Evolutionary conservation across 2,797 vertebrate species (phyloP).

Genomic region (Poeciliopsis gracilis): DNA sequence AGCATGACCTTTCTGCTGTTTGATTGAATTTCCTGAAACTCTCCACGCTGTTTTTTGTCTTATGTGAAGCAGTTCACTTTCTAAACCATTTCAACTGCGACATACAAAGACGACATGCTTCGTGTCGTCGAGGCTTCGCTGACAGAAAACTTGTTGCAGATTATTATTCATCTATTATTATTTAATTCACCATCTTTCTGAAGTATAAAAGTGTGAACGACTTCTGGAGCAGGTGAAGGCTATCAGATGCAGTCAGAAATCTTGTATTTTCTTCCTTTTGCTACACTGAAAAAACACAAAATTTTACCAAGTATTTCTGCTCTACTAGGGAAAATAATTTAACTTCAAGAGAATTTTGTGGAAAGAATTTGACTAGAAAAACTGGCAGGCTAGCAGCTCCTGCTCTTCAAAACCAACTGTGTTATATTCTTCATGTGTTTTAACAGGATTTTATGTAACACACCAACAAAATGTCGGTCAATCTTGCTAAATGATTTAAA

Average conservation of each 20-base stretch:
- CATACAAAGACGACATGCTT: neutral
- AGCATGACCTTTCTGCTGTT: neutral
- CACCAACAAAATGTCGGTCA: neutral
- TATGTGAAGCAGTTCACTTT: neutral
- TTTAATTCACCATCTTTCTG: neutral
- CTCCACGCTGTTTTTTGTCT: neutral
- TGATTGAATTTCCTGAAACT: slow-evolving; percentile 6
- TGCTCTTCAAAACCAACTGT: too few relatives aligned
- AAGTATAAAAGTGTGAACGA: too few relatives aligned
- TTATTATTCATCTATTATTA: neutral
- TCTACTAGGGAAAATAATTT: neutral
- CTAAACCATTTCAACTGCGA: neutral
- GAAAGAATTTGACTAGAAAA: neutral
- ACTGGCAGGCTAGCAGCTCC: neutral
- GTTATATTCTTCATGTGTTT: neutral
- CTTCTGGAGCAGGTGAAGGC: too few relatives aligned
- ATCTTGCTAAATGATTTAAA: too few relatives aligned
- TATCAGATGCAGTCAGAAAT: neutral
- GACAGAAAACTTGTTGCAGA: slow-evolving; percentile 18
- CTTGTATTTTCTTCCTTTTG: neutral
- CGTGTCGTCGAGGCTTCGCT: slow-evolving; percentile 22
- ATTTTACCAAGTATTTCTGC: too few relatives aligned
- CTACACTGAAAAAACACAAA: too few relatives aligned
- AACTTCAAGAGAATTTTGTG: neutral
- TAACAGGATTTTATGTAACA: neutral